phyloP scores from a whole-genome alignment of 1,140 invertebrate species.

The Drosophila lacertosa region DNA sequence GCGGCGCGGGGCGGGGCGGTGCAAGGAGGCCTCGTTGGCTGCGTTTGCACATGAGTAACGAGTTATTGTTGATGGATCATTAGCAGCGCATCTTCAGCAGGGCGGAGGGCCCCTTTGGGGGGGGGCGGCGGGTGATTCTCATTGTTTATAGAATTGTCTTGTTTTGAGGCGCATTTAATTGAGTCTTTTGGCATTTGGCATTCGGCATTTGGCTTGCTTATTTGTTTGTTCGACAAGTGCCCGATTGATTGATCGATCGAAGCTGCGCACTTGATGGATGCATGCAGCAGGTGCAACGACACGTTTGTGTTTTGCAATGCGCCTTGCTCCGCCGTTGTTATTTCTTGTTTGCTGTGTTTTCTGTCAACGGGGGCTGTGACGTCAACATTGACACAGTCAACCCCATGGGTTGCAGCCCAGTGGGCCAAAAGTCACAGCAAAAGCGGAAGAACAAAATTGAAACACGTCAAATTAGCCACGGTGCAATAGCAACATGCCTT shows the following conservation, averaged over 20 bases:
- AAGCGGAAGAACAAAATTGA: neutral
- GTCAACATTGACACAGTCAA: conserved; percentile 56
- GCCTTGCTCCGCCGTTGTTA: too few species aligned
- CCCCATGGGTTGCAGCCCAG: conserved; percentile 31
- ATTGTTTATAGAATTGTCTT: conserved; percentile 15
- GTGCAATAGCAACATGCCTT: neutral
- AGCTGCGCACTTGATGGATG: conserved; percentile 10
- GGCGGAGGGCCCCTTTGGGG: neutral
- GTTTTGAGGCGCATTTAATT: conserved; percentile 37
- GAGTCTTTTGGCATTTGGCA: conserved; percentile 25
- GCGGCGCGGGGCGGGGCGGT: neutral
- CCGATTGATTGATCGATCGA: conserved; percentile 47
- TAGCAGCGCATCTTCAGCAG: conserved; percentile 18
- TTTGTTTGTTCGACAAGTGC: conserved; percentile 30
- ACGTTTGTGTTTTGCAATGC: too few species aligned
- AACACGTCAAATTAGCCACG: too few species aligned
- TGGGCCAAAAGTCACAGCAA: neutral
- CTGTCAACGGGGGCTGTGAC: conserved; percentile 24
- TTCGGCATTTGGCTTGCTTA: conserved; percentile 18
- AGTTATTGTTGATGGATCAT: conserved; percentile 34
- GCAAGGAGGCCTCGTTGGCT: too few species aligned
- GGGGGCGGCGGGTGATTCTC: neutral
- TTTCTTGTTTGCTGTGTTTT: neutral
- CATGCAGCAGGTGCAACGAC: conserved; percentile 16
- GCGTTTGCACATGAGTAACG: conserved; percentile 20